Percentiles rank a stretch among this genome's conserved stretches.
Evolutionary conservation across 2,797 vertebrate genomes (phyloP).

Genomic region (Lophura swinhoii): DNA sequence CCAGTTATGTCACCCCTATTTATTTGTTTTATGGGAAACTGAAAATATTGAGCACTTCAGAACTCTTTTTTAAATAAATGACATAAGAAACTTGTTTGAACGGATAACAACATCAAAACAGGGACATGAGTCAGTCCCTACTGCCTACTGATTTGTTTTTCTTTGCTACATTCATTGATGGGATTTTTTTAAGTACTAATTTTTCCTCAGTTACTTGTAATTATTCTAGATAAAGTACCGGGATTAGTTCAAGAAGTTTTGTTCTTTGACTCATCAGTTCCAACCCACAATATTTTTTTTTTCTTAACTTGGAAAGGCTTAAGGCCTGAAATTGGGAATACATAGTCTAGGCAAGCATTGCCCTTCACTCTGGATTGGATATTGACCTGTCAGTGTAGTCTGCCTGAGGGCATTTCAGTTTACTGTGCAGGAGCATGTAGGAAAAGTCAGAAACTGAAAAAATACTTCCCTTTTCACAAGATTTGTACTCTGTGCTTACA

Average conservation of each 20-base stretch:
- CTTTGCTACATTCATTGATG: neutral
- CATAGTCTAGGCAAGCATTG: neutral
- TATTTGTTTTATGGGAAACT: neutral
- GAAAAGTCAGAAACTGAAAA: neutral
- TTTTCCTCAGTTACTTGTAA: neutral
- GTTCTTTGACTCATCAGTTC: neutral
- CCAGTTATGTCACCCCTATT: neutral
- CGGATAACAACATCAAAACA: neutral
- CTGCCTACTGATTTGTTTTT: neutral
- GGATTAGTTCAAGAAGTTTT: neutral
- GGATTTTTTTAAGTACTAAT: neutral
- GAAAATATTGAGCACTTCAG: neutral
- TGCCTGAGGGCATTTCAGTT: neutral
- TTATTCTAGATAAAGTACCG: neutral
- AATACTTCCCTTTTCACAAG: neutral
- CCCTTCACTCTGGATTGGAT: neutral
- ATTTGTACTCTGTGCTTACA: neutral
- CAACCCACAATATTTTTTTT: neutral
- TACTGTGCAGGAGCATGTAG: neutral
- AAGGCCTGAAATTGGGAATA: neutral
- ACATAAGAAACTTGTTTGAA: neutral
- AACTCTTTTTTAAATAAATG: neutral
- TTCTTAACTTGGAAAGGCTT: neutral
- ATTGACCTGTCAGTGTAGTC: neutral
- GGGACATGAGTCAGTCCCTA: neutral